Percentiles rank a stretch among this genome's conserved stretches.
These are phyloP conservation scores for Hydrozoanthus tunicans DNA, from an alignment of 64 coral and sea anemone genomes.

Conservation along the genomic window DNA sequence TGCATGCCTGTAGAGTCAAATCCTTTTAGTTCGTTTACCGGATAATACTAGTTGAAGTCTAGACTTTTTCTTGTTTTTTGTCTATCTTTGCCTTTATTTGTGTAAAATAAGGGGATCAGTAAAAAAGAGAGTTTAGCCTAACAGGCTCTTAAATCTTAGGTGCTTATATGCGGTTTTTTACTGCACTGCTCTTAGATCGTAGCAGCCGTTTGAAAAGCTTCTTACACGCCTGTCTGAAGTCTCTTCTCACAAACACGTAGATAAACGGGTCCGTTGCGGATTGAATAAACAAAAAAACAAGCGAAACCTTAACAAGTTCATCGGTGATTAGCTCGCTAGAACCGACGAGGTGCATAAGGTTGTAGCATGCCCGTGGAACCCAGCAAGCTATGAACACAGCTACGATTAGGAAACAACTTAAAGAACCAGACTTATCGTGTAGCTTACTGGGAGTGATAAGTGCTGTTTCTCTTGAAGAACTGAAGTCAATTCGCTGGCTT, in stretches of 20 bases:
- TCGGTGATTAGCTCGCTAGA: slow-evolving; percentile 8
- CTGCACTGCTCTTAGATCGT: background rate
- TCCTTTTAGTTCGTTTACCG: too few relatives aligned
- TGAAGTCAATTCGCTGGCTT: background rate
- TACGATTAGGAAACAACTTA: slow-evolving; percentile 31
- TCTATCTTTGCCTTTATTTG: too few relatives aligned
- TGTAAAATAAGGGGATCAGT: too few relatives aligned
- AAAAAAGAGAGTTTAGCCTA: too few relatives aligned
- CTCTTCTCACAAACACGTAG: slow-evolving; percentile 24
- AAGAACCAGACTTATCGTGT: background rate
- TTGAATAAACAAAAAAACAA: slow-evolving; percentile 18
- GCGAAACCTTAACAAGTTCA: slow-evolving; percentile 21
- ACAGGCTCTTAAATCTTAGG: background rate
- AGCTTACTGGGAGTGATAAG: background rate
- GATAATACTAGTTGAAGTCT: too few relatives aligned
- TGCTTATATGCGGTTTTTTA: background rate
- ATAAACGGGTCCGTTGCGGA: slow-evolving; percentile 32
- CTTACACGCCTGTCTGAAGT: slow-evolving; percentile 15
- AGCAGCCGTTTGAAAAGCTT: background rate
- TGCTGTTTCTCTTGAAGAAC: background rate
- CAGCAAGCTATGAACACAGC: slow-evolving; percentile 18
- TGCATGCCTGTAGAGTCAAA: too few relatives aligned
- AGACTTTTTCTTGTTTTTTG: too few relatives aligned
- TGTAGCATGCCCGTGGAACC: slow-evolving; percentile 3
- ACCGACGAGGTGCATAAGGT: background rate